phyloP scores from a whole-genome alignment of 2,113 vertebrate species.

The Myiopsitta monachus region DNA sequence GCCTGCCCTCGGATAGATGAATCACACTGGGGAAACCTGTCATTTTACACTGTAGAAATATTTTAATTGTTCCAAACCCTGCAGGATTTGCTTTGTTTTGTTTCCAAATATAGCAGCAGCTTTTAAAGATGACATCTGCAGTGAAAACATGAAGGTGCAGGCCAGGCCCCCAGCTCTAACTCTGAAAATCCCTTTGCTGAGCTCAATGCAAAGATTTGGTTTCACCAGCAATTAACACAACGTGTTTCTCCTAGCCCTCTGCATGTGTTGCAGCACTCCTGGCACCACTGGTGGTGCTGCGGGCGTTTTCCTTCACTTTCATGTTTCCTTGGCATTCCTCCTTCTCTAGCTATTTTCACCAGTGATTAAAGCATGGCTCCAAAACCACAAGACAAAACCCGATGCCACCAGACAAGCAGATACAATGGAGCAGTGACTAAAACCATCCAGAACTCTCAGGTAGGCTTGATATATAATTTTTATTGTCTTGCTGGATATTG shows the following conservation, averaged over 20 bases:
- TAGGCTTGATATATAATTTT: background rate
- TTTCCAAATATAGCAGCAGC: background rate
- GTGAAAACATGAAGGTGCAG: background rate
- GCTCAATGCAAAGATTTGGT: background rate
- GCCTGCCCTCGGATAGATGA: background rate
- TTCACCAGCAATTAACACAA: background rate
- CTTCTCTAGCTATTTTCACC: background rate
- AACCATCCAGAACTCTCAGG: background rate
- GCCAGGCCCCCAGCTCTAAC: background rate
- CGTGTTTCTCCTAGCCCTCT: fast-evolving
- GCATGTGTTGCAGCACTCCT: fast-evolving
- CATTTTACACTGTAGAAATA: background rate
- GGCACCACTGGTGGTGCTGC: fast-evolving
- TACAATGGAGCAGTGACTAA: fast-evolving
- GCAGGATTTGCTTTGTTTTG: background rate
- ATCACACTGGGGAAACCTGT: background rate
- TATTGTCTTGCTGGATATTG: background rate
- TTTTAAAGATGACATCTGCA: fast-evolving
- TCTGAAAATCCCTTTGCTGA: background rate
- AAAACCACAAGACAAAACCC: background rate
- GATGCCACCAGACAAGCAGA: background rate
- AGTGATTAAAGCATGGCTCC: background rate
- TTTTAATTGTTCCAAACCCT: background rate
- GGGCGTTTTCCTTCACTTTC: background rate
- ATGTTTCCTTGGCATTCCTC: fast-evolving